Base-by-base conservation (phyloP, 2,888 invertebrate species). In the Xestia xanthographa region DNA sequence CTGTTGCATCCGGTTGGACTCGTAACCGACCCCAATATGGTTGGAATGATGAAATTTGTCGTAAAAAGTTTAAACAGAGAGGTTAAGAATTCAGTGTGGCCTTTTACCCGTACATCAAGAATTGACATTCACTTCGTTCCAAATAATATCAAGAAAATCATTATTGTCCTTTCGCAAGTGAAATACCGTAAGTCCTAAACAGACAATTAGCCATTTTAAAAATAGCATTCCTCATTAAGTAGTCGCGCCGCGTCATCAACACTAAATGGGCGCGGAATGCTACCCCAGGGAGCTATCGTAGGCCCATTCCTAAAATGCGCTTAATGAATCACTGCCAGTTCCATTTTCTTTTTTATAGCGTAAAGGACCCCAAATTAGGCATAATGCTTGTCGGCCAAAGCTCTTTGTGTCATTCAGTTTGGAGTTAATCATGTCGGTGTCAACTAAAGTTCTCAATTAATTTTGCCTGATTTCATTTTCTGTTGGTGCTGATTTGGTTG, bases 311-410 rank as follows among this genome's bases (percentile, higher is more conserved):
- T 67, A 72, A 81, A 84, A 81, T 53, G 66, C 62, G 70, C 75
- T 82, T 87, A 88, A 88, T 88, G 83, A 88, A 87, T 87, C 87
- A 84, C 87, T 80, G 79, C 77, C 77, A 76, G 41, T 67, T 75
- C 69, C 77, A 75, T 87, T 83, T 75, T 66, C 63, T 70, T 87
- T 85, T 86, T 86, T 67, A 66, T 72, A 74, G 60, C 86, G 26
- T 73, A 60, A 70, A 83, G 58, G 62, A 73, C 72, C 72, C 68
- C 34, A 79, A 84, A 73, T 86, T 84, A 76, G 77, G 66, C 50
- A 53, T 74, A 75, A 77, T 80, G 70, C 76, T 79, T 76, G 83
- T 74, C 65, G 48, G 58, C n/a, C 65, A 66, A 75, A 79, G 76
- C 74, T 80, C 65, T 80, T 80, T 74, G 66, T 68, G 72, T 66